A percentile compares a stretch with the other conserved stretches of the same genome.
phyloP scores from a whole-genome alignment of 2,888 invertebrate genomes.

The Zaprionus obscuricornis region DNA sequence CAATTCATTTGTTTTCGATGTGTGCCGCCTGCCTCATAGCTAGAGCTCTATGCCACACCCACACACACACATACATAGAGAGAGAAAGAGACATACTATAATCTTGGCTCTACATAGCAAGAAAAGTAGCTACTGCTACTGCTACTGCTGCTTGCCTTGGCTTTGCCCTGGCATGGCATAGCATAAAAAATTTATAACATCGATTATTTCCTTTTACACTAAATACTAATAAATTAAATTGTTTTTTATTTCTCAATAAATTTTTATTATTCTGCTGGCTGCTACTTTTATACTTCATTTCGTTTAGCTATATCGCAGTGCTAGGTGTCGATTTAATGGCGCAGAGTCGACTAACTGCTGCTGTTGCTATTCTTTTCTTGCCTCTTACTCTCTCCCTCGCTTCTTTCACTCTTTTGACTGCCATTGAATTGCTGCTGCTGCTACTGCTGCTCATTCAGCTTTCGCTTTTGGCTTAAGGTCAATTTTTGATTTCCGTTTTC shows the following conservation, averaged over 20 bases:
- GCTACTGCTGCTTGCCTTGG: too few species aligned
- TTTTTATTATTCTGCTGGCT: slow-evolving; percentile 82
- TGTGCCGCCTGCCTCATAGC: slow-evolving; percentile 58
- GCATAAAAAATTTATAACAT: slow-evolving; percentile 79
- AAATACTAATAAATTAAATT: slow-evolving; percentile 83
- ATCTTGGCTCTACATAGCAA: slow-evolving; percentile 39
- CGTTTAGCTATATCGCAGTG: slow-evolving; percentile 37
- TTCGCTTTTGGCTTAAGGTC: slow-evolving; percentile 66
- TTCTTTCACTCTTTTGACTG: not conserved
- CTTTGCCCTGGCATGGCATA: slow-evolving; percentile 26
- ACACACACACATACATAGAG: slow-evolving; percentile 1
- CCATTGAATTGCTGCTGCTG: too few species aligned
- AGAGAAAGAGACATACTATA: too few species aligned
- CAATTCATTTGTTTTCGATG: slow-evolving; percentile 76
- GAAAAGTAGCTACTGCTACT: slow-evolving; percentile 1
- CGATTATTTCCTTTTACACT: slow-evolving; percentile 79
- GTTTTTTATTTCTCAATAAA: slow-evolving; percentile 82
- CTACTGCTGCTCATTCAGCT: slow-evolving; percentile 29
- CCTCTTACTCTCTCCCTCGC: not conserved
- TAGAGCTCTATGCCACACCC: slow-evolving; percentile 16
- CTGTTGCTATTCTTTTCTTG: not conserved
- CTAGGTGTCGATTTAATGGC: slow-evolving; percentile 78
- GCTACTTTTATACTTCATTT: slow-evolving; percentile 76
- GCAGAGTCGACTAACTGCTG: slow-evolving; percentile 33
- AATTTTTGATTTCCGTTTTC: slow-evolving; percentile 78